Evolutionary conservation across 1,140 invertebrate genomes (phyloP).

Genomic region (Diuraphis noxia): DNA sequence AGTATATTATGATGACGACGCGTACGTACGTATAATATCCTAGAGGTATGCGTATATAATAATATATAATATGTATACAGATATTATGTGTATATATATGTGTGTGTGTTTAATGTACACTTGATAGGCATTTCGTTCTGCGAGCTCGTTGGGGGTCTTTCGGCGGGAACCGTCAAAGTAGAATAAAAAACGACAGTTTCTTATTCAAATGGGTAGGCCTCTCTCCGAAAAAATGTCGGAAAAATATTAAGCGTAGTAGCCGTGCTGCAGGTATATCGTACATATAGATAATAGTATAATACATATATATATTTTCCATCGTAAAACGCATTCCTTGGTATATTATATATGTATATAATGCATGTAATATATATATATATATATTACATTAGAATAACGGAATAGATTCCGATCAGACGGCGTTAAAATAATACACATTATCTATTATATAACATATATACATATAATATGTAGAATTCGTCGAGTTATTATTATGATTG

Average conservation of each 20-base stretch:
- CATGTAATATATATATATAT: neutral
- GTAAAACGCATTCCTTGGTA: neutral
- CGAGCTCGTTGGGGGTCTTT: slow-evolving; percentile 4
- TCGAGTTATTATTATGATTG: neutral
- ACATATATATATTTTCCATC: neutral
- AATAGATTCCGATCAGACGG: neutral
- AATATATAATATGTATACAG: no score
- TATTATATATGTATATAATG: neutral
- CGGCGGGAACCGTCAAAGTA: neutral
- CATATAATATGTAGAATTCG: neutral
- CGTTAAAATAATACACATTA: neutral
- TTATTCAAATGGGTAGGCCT: neutral
- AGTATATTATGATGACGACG: neutral
- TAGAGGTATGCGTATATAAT: neutral
- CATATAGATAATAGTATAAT: neutral
- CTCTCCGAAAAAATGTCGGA: slow-evolving; percentile 1
- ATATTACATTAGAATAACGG: neutral
- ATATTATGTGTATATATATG: neutral
- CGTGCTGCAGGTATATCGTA: neutral
- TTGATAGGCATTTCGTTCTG: neutral
- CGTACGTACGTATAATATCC: neutral
- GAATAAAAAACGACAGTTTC: neutral
- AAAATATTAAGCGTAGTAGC: neutral
- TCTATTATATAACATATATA: neutral
- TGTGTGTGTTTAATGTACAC: no score